Evolutionary conservation across 2,888 invertebrate genomes (phyloP).

Genomic region (Chrysina gloriosa): DNA sequence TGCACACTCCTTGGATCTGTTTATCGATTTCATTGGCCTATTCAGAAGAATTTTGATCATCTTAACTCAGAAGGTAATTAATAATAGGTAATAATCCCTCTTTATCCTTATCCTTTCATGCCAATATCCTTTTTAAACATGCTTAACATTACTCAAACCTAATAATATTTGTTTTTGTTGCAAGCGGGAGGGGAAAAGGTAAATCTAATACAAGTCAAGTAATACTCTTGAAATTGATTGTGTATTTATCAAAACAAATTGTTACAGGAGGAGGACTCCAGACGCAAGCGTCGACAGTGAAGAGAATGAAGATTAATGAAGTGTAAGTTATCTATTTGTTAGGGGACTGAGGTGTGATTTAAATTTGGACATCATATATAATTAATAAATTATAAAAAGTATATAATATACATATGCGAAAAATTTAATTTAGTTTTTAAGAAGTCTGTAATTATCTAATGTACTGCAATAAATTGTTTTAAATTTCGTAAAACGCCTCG

Average conservation of each 20-base stretch:
- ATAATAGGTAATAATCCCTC: slow-evolving; percentile 53
- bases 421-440: slow-evolving; percentile 36
- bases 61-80: slow-evolving; percentile 85
- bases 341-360: slow-evolving; percentile 42
- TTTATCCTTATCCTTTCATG: slow-evolving; percentile 13
- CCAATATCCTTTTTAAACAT: not conserved
- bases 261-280: slow-evolving; percentile 61
- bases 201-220: slow-evolving; percentile 4
- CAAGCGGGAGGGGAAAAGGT: slow-evolving; percentile 36
- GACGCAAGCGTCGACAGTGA: slow-evolving; percentile 62
- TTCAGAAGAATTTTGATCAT: slow-evolving; percentile 93
- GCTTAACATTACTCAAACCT: not conserved
- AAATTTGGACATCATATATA: slow-evolving; percentile 32
- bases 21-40: slow-evolving; percentile 94
- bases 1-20: slow-evolving; percentile 90
- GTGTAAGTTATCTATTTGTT: slow-evolving; percentile 33
- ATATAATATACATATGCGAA: slow-evolving; percentile 27
- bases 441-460: slow-evolving; percentile 26
- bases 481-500: slow-evolving; percentile 30
- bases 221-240: not conserved
- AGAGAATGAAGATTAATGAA: slow-evolving; percentile 33
- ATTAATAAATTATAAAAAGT: slow-evolving; percentile 41
- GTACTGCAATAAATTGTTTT: slow-evolving; percentile 35
- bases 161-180: slow-evolving; percentile 22
- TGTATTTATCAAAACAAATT: slow-evolving; percentile 44